Evolutionary conservation across 2,797 vertebrate species (phyloP).

Genomic region (Catostomus latipinnis): DNA sequence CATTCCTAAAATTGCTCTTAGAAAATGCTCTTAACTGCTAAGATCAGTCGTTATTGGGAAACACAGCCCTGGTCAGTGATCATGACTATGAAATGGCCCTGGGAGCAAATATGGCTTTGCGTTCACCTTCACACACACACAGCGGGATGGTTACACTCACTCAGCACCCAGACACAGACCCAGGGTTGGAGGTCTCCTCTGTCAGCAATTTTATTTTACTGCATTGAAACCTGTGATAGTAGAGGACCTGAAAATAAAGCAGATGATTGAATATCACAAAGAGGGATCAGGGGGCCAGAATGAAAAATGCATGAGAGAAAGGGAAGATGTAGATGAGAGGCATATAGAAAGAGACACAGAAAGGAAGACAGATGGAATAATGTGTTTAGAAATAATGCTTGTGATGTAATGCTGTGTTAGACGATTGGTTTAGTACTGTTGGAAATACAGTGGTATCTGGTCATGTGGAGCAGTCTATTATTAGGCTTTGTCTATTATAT

Average conservation of each 20-base stretch:
- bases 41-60: too few relatives aligned
- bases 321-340: not conserved
- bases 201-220: constrained; percentile 21
- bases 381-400: not conserved
- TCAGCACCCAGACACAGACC: constrained; percentile 13
- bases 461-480: not conserved
- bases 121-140: not conserved
- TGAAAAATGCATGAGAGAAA: constrained; percentile 27
- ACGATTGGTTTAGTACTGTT: not conserved
- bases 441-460: not conserved
- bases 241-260: constrained; percentile 5
- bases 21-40: too few relatives aligned
- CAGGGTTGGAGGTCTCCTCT: constrained; percentile 8
- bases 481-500: not conserved
- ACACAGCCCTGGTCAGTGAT: too few relatives aligned
- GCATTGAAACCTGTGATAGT: not conserved
- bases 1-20: too few relatives aligned
- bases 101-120: not conserved
- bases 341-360: not conserved
- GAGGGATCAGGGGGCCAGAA: not conserved
- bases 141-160: not conserved
- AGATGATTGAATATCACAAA: constrained; percentile 1
- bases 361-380: not conserved
- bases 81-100: too few relatives aligned
- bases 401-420: not conserved